Evolutionary conservation across 2,888 invertebrate genomes (phyloP), one percentile per base, ranked within the genome.

Genomic region (Bellardia pandia): DNA sequence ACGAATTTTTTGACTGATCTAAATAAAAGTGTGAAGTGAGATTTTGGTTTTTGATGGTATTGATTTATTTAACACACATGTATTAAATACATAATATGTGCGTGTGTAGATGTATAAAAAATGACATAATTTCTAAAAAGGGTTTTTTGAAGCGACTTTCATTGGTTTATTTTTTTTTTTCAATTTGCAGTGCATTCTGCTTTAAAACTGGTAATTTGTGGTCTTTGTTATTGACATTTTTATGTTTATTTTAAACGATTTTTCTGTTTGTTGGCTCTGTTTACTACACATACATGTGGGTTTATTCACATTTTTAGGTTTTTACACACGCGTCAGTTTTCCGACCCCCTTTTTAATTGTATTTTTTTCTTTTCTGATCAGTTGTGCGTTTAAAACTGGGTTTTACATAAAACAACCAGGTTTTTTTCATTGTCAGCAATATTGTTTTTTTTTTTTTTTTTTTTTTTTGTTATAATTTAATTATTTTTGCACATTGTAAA

Each of bases 341-440:
- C 56, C 80, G 87, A 87, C 85, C 85, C 81, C 66, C 81, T 87
- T 81, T 78, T 85, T 53, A 37, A 56, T 33, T 33, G 30, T 60
- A 16, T 56, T 56, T 23, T 16, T 56, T 8, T 23, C 3, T 68
- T 45, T 72, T 37, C 8, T 68, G 58, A 45, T 30, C 16, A 42
- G 16, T 64, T 72, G 40, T 81, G 85, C 74, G 76, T 87, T 85
- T 11, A 42, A 74, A 78, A 84, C 64, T 80, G 76, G 81, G 62
- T 81, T 87, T 87, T 85, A 79, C 74, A 69, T 62, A 69, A 84
- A 84, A 51, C 37, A 62, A 53, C 69, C 78, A 78, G 77, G 81
- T 78, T 85, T 87, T 84, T 85, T 85, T 85, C 87, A 87, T 85
- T 87, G 87, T 53, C 87, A 87, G 58, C 77, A 60, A 13, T 45